Percentiles rank a stretch among this genome's conserved stretches.
These are phyloP conservation scores for Euglossa dilemma DNA, from an alignment of 1,140 invertebrate genomes.

Conservation along the genomic window DNA sequence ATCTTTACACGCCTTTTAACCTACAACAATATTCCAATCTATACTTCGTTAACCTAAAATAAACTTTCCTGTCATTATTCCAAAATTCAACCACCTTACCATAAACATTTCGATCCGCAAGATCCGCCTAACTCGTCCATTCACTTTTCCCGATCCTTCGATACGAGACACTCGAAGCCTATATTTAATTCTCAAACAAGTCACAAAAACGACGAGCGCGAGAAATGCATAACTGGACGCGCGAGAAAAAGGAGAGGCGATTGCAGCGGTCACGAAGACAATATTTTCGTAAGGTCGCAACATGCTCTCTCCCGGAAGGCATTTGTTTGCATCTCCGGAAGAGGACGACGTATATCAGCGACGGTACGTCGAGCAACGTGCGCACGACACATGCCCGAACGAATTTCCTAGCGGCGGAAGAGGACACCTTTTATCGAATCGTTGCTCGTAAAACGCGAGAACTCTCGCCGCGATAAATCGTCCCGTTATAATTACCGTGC, in stretches of 20 bases:
- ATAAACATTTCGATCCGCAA: not conserved
- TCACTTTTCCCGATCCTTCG: not conserved
- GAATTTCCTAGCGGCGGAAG: not conserved
- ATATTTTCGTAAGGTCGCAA: not conserved
- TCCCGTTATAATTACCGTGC: slow-evolving; percentile 10
- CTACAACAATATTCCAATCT: too few relatives aligned
- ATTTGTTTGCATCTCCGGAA: not conserved
- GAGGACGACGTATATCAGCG: not conserved
- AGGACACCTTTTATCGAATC: not conserved
- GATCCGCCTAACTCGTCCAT: not conserved
- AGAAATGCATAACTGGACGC: not conserved
- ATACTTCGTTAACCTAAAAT: too few relatives aligned
- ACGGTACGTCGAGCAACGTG: not conserved
- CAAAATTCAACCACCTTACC: too few relatives aligned
- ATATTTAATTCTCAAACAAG: not conserved
- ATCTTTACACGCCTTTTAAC: too few relatives aligned
- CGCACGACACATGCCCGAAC: not conserved
- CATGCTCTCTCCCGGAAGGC: not conserved
- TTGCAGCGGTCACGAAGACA: not conserved
- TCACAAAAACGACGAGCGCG: too few relatives aligned
- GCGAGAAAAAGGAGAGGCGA: not conserved
- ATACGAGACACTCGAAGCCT: not conserved
- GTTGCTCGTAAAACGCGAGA: not conserved
- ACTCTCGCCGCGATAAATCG: not conserved
- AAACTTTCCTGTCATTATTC: too few relatives aligned